Conservation (phyloP, 2,888 invertebrate genomes). For the Parnassius apollo region DNA sequence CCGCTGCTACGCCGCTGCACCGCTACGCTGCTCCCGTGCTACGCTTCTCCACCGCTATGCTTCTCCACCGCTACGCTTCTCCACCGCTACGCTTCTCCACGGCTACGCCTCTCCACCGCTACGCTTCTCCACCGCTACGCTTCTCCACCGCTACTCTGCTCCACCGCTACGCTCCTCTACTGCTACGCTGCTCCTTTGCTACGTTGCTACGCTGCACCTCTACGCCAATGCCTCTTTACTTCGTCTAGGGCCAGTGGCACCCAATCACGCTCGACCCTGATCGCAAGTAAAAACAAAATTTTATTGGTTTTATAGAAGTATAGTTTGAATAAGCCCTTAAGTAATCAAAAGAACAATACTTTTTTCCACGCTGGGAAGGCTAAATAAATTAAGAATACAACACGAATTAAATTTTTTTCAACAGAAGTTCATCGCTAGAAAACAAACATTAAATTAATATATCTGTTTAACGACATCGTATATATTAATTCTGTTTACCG, state of each 20-base stretch:
- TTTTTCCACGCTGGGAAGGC: no score
- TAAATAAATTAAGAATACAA: no score
- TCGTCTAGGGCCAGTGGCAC: background rate
- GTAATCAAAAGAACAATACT: no score
- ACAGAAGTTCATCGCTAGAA: no score
- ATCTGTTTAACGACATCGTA: no score
- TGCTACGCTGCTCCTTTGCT: background rate
- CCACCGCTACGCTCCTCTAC: background rate
- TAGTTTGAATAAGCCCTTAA: no score
- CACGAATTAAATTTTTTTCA: no score
- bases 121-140: slow-evolving; percentile 15
- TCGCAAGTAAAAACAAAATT: background rate
- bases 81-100: slow-evolving; percentile 12
- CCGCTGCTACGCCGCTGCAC: background rate
- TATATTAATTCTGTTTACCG: no score
- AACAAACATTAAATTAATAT: no score
- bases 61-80: slow-evolving; percentile 11
- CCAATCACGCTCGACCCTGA: background rate
- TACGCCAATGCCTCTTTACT: background rate
- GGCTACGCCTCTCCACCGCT: slow-evolving; percentile 10
- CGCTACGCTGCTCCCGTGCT: background rate
- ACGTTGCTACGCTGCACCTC: slow-evolving; percentile 3
- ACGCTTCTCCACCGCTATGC: slow-evolving; percentile 11
- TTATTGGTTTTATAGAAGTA: no score
- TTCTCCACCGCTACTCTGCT: slow-evolving; percentile 6